Evolutionary conservation across 2,888 invertebrate species (phyloP).

Genomic region (Pollenia amentaria): DNA sequence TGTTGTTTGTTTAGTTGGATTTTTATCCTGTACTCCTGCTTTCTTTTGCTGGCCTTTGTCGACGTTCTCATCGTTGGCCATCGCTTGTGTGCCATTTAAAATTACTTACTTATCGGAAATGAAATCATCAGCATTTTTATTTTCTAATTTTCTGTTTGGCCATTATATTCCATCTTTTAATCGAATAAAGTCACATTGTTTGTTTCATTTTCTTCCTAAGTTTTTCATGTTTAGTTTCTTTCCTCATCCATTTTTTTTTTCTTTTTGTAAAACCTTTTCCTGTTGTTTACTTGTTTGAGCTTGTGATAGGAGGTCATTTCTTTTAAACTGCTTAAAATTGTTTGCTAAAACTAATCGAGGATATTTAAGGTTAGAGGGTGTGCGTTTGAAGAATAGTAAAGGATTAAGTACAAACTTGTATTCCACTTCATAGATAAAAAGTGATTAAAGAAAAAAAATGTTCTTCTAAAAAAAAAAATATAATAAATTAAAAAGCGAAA

Average conservation of each 20-base stretch:
- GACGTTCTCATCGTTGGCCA: slow-evolving; percentile 39
- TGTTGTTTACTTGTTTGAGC: slow-evolving; percentile 51
- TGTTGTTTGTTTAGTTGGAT: slow-evolving; percentile 52
- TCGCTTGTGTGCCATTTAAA: slow-evolving; percentile 67
- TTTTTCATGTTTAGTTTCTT: slow-evolving; percentile 75
- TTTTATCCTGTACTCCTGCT: slow-evolving; percentile 12
- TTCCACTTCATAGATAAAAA: neutral
- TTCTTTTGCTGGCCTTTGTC: slow-evolving; percentile 50
- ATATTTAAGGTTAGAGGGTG: slow-evolving; percentile 49
- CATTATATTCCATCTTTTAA: slow-evolving; percentile 66
- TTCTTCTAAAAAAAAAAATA: neutral
- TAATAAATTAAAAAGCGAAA: too few species aligned
- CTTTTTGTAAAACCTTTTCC: slow-evolving; percentile 53
- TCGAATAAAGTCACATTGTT: slow-evolving; percentile 72
- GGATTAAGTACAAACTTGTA: slow-evolving; percentile 26
- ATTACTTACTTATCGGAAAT: slow-evolving; percentile 75
- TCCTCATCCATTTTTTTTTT: slow-evolving; percentile 73
- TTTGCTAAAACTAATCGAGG: slow-evolving; percentile 69
- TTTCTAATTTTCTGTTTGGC: slow-evolving; percentile 72
- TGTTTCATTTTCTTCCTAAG: slow-evolving; percentile 71
- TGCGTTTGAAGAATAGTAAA: slow-evolving; percentile 21
- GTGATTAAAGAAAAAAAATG: slow-evolving; percentile 13
- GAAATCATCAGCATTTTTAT: slow-evolving; percentile 74
- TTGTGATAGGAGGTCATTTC: slow-evolving; percentile 58
- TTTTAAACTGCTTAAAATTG: slow-evolving; percentile 58